phyloP scores from a whole-genome alignment of 2,797 vertebrate genomes.

The Huso huso region DNA sequence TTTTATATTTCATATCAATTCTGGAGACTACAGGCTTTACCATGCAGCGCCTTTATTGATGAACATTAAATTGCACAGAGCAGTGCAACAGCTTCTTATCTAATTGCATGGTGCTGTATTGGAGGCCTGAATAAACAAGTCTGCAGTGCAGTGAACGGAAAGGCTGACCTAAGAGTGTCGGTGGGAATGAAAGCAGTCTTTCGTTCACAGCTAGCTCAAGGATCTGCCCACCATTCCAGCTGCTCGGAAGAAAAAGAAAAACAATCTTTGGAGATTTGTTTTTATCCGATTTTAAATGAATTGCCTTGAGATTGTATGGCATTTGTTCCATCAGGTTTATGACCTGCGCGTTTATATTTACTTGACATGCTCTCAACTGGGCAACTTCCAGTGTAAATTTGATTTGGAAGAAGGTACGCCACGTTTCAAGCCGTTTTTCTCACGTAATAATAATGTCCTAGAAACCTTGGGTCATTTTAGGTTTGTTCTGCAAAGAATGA shows the following conservation, averaged over 20 bases:
- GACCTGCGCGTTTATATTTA: not conserved
- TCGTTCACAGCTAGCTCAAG: not conserved
- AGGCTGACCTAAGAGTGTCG: not conserved
- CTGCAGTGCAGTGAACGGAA: no score
- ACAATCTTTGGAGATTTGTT: not conserved
- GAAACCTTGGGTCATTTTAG: slow-evolving; percentile 1
- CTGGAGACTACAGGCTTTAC: no score
- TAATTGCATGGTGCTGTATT: no score
- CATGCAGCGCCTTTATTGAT: no score
- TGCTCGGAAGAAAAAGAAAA: not conserved
- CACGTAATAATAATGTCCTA: not conserved
- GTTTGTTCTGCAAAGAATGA: not conserved
- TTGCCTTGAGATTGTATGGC: not conserved
- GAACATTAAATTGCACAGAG: no score
- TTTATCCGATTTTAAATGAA: not conserved
- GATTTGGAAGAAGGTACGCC: not conserved
- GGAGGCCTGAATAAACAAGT: no score
- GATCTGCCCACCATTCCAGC: not conserved
- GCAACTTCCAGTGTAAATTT: not conserved
- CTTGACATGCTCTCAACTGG: not conserved
- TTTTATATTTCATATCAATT: no score
- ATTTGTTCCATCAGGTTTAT: slow-evolving; percentile 3
- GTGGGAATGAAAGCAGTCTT: not conserved
- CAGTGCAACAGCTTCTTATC: no score
- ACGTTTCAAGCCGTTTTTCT: not conserved